Percentiles rank a stretch among this genome's conserved stretches.
phyloP scores from a whole-genome alignment of 2,888 invertebrate species.

The Watsonalla binaria region DNA sequence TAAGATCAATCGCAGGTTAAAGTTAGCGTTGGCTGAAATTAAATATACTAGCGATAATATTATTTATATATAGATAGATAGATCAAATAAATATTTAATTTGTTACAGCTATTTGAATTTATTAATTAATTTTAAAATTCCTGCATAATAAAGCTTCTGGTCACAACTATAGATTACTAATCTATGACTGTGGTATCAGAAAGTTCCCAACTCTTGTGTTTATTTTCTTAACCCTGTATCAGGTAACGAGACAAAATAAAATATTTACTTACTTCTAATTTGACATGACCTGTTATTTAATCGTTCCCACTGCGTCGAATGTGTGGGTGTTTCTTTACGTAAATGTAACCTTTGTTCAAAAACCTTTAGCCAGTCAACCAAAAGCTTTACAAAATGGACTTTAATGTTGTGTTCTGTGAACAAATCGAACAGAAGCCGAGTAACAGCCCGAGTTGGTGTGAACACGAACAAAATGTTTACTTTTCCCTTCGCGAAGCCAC shows the following conservation, averaged over 20 bases:
- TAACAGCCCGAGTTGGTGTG: constrained; percentile 34
- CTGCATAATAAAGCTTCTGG: no score
- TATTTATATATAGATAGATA: no score
- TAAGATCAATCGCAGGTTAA: no score
- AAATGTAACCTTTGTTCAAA: constrained; percentile 2
- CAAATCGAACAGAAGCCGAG: constrained; percentile 31
- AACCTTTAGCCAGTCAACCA: constrained; percentile 6
- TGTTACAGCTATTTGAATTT: no score
- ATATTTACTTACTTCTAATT: neutral
- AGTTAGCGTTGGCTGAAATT: no score
- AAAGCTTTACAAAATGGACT: constrained; percentile 3
- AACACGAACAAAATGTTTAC: constrained; percentile 46
- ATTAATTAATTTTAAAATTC: no score
- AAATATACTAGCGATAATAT: no score
- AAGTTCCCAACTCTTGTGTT: no score
- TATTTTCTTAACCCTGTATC: no score
- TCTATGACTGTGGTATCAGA: no score
- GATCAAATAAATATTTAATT: no score
- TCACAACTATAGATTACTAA: no score
- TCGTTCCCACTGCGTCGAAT: neutral
- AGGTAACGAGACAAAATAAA: neutral
- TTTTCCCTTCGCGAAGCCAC: constrained; percentile 31
- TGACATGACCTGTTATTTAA: neutral
- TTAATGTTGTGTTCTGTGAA: constrained; percentile 18
- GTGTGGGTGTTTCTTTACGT: constrained; percentile 1